Evolutionary conservation across 2,797 vertebrate species (phyloP).

Genomic region (Fistularia tabacaria): DNA sequence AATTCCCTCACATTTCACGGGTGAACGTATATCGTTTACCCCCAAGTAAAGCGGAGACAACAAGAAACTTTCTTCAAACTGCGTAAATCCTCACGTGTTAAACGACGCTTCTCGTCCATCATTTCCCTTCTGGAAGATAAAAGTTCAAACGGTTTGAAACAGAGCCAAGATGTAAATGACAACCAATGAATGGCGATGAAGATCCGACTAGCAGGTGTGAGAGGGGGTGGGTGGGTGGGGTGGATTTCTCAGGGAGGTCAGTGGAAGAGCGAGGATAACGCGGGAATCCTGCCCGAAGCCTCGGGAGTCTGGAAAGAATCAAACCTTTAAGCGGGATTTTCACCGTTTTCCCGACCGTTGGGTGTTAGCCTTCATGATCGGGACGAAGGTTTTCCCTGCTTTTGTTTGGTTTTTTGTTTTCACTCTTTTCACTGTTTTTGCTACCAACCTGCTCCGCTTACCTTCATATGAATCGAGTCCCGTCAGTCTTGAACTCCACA

Average conservation of each 20-base stretch:
- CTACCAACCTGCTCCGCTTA: too few relatives aligned
- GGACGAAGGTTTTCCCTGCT: slow-evolving; percentile 9
- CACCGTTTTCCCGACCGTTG: slow-evolving; percentile 20
- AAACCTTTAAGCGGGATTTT: slow-evolving; percentile 27
- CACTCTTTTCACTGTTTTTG: too few relatives aligned
- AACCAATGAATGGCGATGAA: slow-evolving; percentile 25
- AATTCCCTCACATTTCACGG: slow-evolving; percentile 14
- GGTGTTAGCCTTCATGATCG: slow-evolving; percentile 21
- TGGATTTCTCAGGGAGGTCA: slow-evolving; percentile 27
- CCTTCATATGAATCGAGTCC: too few relatives aligned
- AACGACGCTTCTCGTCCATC: too few relatives aligned
- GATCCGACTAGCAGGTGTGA: slow-evolving; percentile 17
- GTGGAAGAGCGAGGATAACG: slow-evolving; percentile 12
- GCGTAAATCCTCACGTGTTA: too few relatives aligned
- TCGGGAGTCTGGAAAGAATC: slow-evolving; percentile 11
- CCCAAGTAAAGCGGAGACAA: too few relatives aligned
- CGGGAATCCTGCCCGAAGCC: slow-evolving; percentile 17
- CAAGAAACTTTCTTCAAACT: too few relatives aligned
- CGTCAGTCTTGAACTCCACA: too few relatives aligned
- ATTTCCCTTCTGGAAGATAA: too few relatives aligned
- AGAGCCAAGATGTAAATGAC: slow-evolving; percentile 12
- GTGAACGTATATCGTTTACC: slow-evolving; percentile 8
- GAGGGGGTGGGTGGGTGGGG: too few relatives aligned
- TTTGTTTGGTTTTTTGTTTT: slow-evolving; percentile 5
- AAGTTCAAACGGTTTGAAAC: slow-evolving; percentile 15